Base-by-base conservation (phyloP, 2,113 vertebrate species). In the Malurus cyaneus region DNA sequence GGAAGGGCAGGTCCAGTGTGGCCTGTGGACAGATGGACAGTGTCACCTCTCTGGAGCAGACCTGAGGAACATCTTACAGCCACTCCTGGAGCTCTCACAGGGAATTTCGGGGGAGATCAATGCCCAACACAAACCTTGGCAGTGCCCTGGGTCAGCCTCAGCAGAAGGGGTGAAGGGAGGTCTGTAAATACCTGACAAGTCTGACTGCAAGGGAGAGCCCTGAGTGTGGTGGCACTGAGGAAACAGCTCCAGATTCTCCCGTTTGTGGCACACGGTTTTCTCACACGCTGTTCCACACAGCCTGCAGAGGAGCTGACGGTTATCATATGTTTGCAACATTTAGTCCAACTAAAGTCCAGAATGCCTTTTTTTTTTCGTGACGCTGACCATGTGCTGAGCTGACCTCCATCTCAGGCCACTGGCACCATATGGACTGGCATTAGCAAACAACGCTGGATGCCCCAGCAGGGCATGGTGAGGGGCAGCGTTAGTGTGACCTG, bases 111-210 rank as follows among this genome's bases (percentile, higher is more conserved):
- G 13, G 57, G 7, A 54, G 62, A 65, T 21, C 60, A 11, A 2
- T 5, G 56, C n/a, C 2, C 9, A 56, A 5, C 2, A 3, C 0
- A 1, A 34, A 31, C 24, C 32, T 3, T 0, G 2, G 42, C 12
- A 24, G 52, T 25, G 52, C 42, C 28, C 57, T 3, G 9, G 32
- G 44, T 64, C 50, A 52, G 64, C 49, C 56, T 39, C 26, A 28
- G 5, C 41, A 10, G 34, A 34, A 3, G 59, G 64, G 29, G 46
- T 8, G 26, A 66, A 73, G 56, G 64, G 19, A 31, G 41, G 19
- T 34, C 64, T 39, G 39, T 28, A 12, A 54, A n/a, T 28, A 41
- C 4, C 34, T 46, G 39, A 29, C 46, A 64, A 11, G 46, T 13
- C n/a, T n/a, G 14, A 19, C 52, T 50, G 65, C 88, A 29, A 44